Conservation (phyloP, 2,888 invertebrate genomes). For the Entomobrya multifasciata region DNA sequence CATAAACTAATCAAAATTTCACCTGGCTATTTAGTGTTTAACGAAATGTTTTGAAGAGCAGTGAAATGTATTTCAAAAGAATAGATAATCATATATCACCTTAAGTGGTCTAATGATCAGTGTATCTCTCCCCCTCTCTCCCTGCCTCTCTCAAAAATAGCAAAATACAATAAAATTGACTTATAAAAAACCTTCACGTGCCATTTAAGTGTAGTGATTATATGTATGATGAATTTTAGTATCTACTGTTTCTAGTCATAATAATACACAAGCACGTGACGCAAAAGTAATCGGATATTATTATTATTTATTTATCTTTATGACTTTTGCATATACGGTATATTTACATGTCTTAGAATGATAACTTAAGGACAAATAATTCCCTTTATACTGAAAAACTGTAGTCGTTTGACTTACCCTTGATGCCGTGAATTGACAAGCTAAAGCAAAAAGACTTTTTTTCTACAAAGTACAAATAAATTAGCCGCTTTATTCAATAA, state of each 20-base stretch:
- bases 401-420: too few species aligned
- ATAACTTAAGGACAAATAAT: conserved; percentile 36
- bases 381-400: not conserved
- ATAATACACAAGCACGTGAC: conserved; percentile 1
- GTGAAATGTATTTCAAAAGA: not conserved
- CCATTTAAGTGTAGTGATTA: conserved; percentile 1
- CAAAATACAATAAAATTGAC: conserved; percentile 47
- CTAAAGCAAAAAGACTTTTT: too few species aligned
- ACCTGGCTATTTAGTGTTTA: not conserved
- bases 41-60: not conserved
- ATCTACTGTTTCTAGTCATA: not conserved
- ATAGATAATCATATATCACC: conserved; percentile 25
- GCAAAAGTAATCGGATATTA: conserved; percentile 24
- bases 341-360: too few species aligned
- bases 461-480: too few species aligned
- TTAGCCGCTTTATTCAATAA: too few species aligned
- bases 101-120: conserved; percentile 11
- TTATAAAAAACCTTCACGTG: conserved; percentile 42
- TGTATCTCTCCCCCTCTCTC: not conserved
- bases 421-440: too few species aligned
- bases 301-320: conserved; percentile 20
- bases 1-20: not conserved
- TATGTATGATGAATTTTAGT: not conserved
- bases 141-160: conserved; percentile 5
- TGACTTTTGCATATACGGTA: too few species aligned